Evolutionary conservation across 1,140 invertebrate genomes (phyloP), one percentile per base, ranked within the genome.

Genomic region (Drosophila ogumai): DNA sequence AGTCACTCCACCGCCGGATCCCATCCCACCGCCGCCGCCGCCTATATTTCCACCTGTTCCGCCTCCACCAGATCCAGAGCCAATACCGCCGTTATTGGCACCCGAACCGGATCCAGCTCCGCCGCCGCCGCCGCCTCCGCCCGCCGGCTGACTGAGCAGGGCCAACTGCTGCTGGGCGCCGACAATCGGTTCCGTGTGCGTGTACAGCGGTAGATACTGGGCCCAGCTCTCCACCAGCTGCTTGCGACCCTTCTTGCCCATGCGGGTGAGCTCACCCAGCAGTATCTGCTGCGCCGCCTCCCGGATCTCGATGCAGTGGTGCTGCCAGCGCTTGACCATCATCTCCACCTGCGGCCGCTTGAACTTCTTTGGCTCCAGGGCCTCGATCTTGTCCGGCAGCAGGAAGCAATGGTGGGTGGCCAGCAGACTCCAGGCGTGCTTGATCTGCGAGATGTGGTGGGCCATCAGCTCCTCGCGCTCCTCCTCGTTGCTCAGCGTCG

Each of bases 271-370:
- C 93, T 99, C 99, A 8, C 98, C 98, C 7, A 99, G 93, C 0
- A 99, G 93, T 2, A 99, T 94, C 25, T 99, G 98, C 92, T 99
- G 99, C 0, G 98, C 97, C 0, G 99, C 99, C 93, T 99, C 98
- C 10, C 99, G 93, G 49, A 98, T 98, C 94, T 99, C 99, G 8
- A 99, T 94, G 93, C 99, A 99, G 73, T 99, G 96, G 94, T 99
- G 99, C 93, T 99, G 99, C 99, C 99, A 99, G 47, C 98, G 94
- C 28, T 98, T 95, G 10, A 98, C 99, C 94, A 99, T 95, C 95
- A 99, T 98, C 93, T 99, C 99, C 1, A 99, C 97, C 93, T 98
- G 96, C 0, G 98, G 98, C 22, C 97, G 94, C 91, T 99, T 98
- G 91, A 98, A 99, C 57, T 95, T 95, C 74, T 96, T 96, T 0